Base-by-base conservation (phyloP, 2,888 invertebrate species). In the Candidula unifasciata region DNA sequence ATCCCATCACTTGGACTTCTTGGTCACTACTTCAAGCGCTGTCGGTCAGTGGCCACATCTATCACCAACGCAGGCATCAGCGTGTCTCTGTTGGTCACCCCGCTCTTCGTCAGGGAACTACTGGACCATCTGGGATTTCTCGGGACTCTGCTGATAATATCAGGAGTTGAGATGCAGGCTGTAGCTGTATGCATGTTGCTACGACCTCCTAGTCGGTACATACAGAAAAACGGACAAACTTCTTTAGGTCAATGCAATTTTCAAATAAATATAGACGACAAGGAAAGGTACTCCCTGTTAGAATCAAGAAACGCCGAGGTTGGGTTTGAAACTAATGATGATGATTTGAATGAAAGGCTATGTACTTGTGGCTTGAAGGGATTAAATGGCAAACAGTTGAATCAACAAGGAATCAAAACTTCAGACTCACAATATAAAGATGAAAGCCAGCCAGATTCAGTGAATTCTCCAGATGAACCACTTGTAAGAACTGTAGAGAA, bases 21-120 rank as follows among this genome's bases (percentile, higher is more conserved):
- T 24, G 85, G 85, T 6, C 73, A 78, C 30, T 85, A 85, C 74
- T 85, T 85, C 37, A 18, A 68, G 3, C 71, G 57, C 27, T 57
- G 85, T 13, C 78, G 85, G 8, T 81, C 85, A 16, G 44, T 85
- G 82, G 85, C 82, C 54, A 82, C 77, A n/a, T 27, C 79, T 30
- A 27, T 85, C 10, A 78, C 79, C 27, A 85, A 79, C 82, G 18
- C 79, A 13, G 85, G 85, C 8, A n/a, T 71, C 30, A 71, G 79
- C n/a, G 74, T 82, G 74, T 68, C 82, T 24, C 33, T 71, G 33
- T 24, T 85, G 35, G 30, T 33, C 0, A 44, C 79, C 27, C 85
- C 85, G 0, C 27, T 69, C 3, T 64, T 85, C 21, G 79, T 78
- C 44, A 68, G 81, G 0, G 33, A n/a, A 21, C 82, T 85, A 1